Percentiles rank a stretch among this genome's conserved stretches.
phyloP scores from a whole-genome alignment of 2,113 vertebrate species.

The Anser brachyrhynchus region DNA sequence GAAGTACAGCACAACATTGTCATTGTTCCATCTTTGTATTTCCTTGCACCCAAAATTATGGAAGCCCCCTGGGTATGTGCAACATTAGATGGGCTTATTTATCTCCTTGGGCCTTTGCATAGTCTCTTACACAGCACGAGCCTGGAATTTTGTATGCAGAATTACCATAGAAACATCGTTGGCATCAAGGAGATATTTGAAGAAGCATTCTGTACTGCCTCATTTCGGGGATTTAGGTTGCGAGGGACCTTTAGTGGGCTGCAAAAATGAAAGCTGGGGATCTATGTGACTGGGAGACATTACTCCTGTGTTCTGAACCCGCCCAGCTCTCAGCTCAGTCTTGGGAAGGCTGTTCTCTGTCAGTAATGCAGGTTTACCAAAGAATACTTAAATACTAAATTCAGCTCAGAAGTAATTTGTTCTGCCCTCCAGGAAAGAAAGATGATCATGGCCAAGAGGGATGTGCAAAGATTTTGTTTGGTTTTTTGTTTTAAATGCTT shows the following conservation, averaged over 20 bases:
- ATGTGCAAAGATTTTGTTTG: not conserved
- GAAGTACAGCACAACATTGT: constrained; percentile 38
- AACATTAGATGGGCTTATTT: constrained; percentile 34
- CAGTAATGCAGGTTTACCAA: not conserved
- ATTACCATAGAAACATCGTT: constrained; percentile 59
- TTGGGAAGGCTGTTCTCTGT: not conserved
- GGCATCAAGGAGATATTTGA: constrained; percentile 39
- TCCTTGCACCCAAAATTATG: constrained; percentile 16
- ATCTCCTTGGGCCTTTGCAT: constrained; percentile 31
- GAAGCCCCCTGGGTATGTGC: constrained; percentile 36
- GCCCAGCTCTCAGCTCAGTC: not conserved
- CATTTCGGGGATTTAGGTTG: not conserved
- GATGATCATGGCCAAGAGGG: not conserved
- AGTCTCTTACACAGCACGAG: not conserved
- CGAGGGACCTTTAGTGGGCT: not conserved
- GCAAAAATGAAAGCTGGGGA: not conserved
- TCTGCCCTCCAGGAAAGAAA: not conserved
- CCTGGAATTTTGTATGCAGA: constrained; percentile 23
- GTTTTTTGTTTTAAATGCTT: not conserved
- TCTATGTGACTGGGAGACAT: not conserved
- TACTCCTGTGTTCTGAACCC: not conserved
- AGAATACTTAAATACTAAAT: not conserved
- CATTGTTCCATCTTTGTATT: constrained; percentile 28
- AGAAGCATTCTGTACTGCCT: not conserved
- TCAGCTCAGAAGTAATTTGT: not conserved